Evolutionary conservation across 1,140 invertebrate genomes (phyloP), one percentile per base, ranked within the genome.

Genomic region (Hylaeus volcanicus): DNA sequence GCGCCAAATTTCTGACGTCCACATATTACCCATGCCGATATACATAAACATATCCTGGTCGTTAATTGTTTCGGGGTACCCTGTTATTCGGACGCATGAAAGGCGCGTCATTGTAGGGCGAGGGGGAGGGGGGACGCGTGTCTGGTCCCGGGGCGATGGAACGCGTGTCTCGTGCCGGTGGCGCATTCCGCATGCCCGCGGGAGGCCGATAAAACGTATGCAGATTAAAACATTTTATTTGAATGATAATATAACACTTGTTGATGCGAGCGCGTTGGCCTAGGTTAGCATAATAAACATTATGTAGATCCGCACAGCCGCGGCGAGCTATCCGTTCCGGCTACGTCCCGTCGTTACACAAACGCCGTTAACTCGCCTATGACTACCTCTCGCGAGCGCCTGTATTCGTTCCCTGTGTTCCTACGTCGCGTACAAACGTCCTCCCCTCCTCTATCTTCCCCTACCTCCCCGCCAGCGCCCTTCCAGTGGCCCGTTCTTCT

Each of bases 141-240:
- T 64, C 70, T 66, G 51, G 9, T 48, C 45, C 58, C 74, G 89
- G 26, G 26, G 26, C 86, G 85, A 8, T 88, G 87, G 73, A 78
- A 86, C 89, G 89, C 89, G 90, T 90, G 91, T 92, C 90, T 91
- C 91, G 91, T 92, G 91, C 89, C 88, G 88, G 85, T 84, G 91
- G 86, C 89, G 90, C 91, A 92, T 92, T 92, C 90, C 90, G 91
- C 88, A 90, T 90, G 86, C 88, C 86, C 89, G 89, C 86, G 88
- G 91, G 91, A 92, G 92, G 89, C 89, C 90, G 92, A 93, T 93
- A 93, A 93, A 93, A 92, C 92, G 92, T 93, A 93, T 93, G 92
- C 92, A 93, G 92, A 93, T 93, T 93, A 92, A 93, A 93, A 92
- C 92, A 93, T 93, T 93, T 93, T 93, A 93, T 93, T 93, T 93